phyloP scores from a whole-genome alignment of 2,797 vertebrate species.

The Liasis olivaceus region DNA sequence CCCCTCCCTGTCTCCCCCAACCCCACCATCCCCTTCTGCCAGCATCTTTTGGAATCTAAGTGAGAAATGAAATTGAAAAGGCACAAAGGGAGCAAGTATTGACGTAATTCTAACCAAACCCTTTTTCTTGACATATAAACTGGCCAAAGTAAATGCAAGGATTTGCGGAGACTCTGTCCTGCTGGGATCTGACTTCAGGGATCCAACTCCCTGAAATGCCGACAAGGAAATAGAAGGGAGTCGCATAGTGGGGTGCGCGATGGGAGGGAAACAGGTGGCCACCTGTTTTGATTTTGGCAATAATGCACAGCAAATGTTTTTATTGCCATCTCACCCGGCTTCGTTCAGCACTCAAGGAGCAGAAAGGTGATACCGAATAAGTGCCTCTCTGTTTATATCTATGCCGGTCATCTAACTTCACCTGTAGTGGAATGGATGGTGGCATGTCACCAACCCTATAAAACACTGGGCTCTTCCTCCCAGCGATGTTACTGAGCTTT shows the following conservation, averaged over 20 bases:
- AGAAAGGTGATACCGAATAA: too few relatives aligned
- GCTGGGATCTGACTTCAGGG: neutral
- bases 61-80: neutral
- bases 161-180: neutral
- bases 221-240: neutral
- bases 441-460: too few relatives aligned
- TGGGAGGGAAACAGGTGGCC: neutral
- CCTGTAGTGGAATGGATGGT: too few relatives aligned
- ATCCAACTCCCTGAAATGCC: neutral
- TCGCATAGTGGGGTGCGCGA: too few relatives aligned
- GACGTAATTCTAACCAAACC: neutral
- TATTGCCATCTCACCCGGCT: too few relatives aligned
- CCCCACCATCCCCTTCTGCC: neutral
- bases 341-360: too few relatives aligned
- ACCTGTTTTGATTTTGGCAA: neutral
- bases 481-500: too few relatives aligned
- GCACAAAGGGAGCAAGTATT: neutral
- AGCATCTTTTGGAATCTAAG: neutral
- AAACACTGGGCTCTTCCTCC: too few relatives aligned
- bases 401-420: too few relatives aligned
- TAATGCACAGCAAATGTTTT: neutral
- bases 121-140: neutral
- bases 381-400: too few relatives aligned
- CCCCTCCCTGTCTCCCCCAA: neutral
- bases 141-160: neutral